Base-by-base conservation (phyloP, 2,888 invertebrate genomes). In the Hirtodrosophila trivittata region DNA sequence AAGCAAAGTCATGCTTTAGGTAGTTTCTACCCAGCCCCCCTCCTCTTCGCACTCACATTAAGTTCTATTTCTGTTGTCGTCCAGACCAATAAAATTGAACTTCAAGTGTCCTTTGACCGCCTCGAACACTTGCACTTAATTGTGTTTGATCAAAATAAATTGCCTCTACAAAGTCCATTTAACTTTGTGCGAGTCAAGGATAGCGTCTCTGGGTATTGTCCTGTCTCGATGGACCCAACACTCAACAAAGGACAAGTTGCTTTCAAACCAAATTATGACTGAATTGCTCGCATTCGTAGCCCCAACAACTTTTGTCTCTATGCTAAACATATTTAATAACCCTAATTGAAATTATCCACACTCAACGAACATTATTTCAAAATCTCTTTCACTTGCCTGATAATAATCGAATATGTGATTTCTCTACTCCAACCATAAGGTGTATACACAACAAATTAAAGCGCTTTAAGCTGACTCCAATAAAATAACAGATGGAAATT, bases 141-240 rank as follows among this genome's bases (percentile, higher is more conserved):
- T 84, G 75, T 73, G 57, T 73, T 77, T 72, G 57, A 43, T 59
- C 65, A 49, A 70, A 72, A 64, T 59, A 65, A 84, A 81, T 64
- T 64, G 75, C 52, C 50, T 35, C 33, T 45, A 45, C 38, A 50
- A 77, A 81, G 62, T 66, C 66, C 47, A 72, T 77, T 77, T 72
- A 62, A 72, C 63, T 81, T 66, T 51, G 63, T 72, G 56, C 43
- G 2, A 21, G 18, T 21, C 18, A 21, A 21, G 18, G 18, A 21
- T 21, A 21, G 18, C 18, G 5, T 2, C 18, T 3, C 18, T 5
- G 5, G 5, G 2, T 21, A 5, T 21, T 21, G 18, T 13, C 26
- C 45, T 37, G 13, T 30, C 12, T 45, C 21, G 18, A 33, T 42
- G 41, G 33, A 39, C 21, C 7, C 9, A 25, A 41, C 10, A 41